Evolutionary conservation across 2,113 vertebrate genomes (phyloP), one percentile per base, ranked within the genome.

Genomic region (Pterophyllum scalare): DNA sequence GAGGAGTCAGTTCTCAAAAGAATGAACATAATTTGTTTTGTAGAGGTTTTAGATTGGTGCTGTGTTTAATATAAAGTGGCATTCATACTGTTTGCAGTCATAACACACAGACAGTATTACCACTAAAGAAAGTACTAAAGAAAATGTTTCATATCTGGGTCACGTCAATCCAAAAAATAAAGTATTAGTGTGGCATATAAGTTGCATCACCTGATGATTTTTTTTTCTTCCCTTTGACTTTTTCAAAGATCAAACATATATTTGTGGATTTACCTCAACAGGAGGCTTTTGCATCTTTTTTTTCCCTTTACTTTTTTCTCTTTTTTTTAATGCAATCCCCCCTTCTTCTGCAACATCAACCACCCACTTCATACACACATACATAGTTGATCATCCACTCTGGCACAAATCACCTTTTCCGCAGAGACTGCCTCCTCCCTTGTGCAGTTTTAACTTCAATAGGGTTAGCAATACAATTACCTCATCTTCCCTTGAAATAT

Each of bases 381-480:
- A 17, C 79, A 57, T 24, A 72, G 31, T 79, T 82, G 58, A 87
- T 80, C 79, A 78, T 72, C 62, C 10, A 3, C 62, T 77, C 59
- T 40, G 35, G 82, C 87, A 86, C 72, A 83, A 85, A 75, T 86
- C 61, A 81, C 74, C 60, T 74, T 83, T 77, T 26, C 79, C 2
- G 1, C 64, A 87, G 59, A 85, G 79, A 86, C 62, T 57, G 52
- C 49, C 40, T 76, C 62, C 75, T 65, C 38, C 67, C 83, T 84
- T 35, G 59, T 43, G 80, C 79, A 72, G 78, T 87, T 91, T 82
- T 83, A 90, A 89, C 86, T 89, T 90, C 80, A 89, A 22, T 74
- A 74, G 88, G 83, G 86, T 85, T 79, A 57, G 82, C 86, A 89
- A 93, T 70, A 91, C 86, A 93, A 91, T 90, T 88, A 86, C 88